Evolutionary conservation across 1,140 invertebrate species (phyloP).

Genomic region (Trypoxylus dichotomus): DNA sequence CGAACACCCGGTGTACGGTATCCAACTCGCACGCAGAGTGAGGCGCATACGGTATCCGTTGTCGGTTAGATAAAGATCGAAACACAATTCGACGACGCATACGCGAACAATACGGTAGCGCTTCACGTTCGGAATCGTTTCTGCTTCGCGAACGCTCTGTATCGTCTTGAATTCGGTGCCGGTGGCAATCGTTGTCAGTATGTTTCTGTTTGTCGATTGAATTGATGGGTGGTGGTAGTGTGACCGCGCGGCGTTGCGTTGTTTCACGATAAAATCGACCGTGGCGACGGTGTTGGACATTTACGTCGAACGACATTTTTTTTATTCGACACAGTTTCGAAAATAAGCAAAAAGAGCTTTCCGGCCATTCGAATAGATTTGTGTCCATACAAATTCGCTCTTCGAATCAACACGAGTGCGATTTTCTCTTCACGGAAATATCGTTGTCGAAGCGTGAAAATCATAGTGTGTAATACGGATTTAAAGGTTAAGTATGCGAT

Average conservation of each 20-base stretch:
- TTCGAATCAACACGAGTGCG: background rate
- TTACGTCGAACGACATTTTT: background rate
- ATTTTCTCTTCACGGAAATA: background rate
- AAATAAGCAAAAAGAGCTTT: background rate
- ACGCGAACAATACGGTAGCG: background rate
- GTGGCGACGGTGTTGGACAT: background rate
- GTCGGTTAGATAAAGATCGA: background rate
- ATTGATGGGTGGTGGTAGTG: conserved; percentile 11
- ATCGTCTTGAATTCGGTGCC: background rate
- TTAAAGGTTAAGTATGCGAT: conserved; percentile 24
- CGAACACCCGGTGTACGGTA: background rate
- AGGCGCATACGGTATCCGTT: background rate
- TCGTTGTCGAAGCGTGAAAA: background rate
- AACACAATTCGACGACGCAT: background rate
- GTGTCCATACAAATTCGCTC: background rate
- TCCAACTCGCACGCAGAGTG: background rate
- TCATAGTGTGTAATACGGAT: background rate
- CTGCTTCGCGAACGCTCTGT: background rate
- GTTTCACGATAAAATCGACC: background rate
- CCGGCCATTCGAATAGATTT: background rate
- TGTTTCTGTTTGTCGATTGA: background rate
- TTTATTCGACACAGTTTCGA: background rate
- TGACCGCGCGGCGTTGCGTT: background rate
- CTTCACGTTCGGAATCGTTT: background rate
- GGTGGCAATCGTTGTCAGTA: conserved; percentile 3